Evolutionary conservation across 2,113 vertebrate species (phyloP), one percentile per base, ranked within the genome.

Genomic region (Mormoops blainvillei): DNA sequence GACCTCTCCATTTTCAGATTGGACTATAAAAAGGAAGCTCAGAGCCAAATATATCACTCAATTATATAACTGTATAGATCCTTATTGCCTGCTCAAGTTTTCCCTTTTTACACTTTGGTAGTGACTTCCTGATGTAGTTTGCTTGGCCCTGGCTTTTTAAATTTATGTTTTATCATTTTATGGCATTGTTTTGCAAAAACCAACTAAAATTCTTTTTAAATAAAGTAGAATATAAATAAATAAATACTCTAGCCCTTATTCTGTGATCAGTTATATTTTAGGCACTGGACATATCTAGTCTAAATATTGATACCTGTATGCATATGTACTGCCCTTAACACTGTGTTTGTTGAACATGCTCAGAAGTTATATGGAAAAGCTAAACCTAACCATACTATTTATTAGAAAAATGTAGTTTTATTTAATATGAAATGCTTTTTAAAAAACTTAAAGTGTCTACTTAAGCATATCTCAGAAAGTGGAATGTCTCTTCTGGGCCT

Each of bases 121-220:
- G 22, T 87, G 52, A 93, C 52, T 95, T 90, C 58, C 33, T 76
- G 0, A 82, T 91, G 22, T 73, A 77, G 36, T 81, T 95, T 67
- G 10, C 52, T 83, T 95, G 70, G 20, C 48, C 65, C 48, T 89
- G 81, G 65, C 71, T 81, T 87, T 50, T 73, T n/a, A 56, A 68
- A 70, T 89, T 85, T 89, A 38, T 77, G 76, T 82, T 94, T 92
- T 89, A 65, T 67, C 15, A 41, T 86, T 77, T 94, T 92, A 70
- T 92, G 89, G 11, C 20, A 77, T 84, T 87, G 28, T 78, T 97
- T 90, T 24, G 48, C 52, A 74, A 84, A 96, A 96, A 26, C 26
- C 41, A 94, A 74, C 48, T 73, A 70, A 87, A 94, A 96, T 80
- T 74, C 54, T 63, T 81, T 73, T 26, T 87, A 50, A 68, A 68